These are phyloP conservation scores for Poecilia gillii DNA, from an alignment of 2,797 vertebrate genomes.

Conservation along the genomic window DNA sequence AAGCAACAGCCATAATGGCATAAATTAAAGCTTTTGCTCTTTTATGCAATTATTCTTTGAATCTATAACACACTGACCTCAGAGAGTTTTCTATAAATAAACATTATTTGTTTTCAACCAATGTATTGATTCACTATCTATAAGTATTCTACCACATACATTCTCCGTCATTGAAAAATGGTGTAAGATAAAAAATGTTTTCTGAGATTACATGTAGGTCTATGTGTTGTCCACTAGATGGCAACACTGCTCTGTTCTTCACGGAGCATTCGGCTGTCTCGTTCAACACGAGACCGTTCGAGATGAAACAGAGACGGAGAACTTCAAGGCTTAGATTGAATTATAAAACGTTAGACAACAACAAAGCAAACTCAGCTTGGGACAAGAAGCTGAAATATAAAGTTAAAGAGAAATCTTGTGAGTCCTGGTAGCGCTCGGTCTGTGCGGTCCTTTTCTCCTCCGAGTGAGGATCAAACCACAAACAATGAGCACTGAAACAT, in stretches of 20 bases:
- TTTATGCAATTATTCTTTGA: background rate
- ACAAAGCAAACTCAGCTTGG: background rate
- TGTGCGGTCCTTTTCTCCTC: background rate
- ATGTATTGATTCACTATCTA: background rate
- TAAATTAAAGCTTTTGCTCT: background rate
- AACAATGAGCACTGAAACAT: background rate
- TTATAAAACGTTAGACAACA: background rate
- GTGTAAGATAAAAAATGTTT: background rate
- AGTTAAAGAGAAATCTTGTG: background rate
- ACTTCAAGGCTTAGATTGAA: background rate
- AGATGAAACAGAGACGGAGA: background rate
- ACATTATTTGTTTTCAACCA: background rate
- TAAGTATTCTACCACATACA: background rate
- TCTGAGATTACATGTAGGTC: conserved; percentile 12
- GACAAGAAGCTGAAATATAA: background rate
- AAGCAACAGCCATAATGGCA: background rate
- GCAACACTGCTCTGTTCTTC: conserved; percentile 8
- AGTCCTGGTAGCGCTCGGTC: background rate
- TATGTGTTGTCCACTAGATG: conserved; percentile 35
- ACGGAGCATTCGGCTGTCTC: background rate
- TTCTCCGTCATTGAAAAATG: background rate
- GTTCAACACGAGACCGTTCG: background rate
- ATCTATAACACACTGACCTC: background rate
- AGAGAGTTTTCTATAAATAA: background rate
- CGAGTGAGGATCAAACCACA: conserved; percentile 19